Conservation (phyloP, 1,140 invertebrate genomes). For the Bombyx mandarina region DNA sequence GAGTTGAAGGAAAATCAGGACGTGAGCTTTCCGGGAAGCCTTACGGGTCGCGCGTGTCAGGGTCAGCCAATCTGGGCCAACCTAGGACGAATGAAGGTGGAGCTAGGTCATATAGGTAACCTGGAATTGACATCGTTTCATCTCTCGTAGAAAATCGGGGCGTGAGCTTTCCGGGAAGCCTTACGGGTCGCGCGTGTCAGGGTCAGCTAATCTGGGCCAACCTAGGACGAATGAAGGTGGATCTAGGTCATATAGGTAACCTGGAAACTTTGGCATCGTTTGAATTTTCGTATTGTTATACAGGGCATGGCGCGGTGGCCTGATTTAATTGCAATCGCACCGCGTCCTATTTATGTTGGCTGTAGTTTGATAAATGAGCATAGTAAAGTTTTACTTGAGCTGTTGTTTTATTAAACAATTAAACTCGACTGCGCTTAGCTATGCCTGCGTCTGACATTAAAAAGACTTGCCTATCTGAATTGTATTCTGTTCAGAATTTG, state of each 20-base stretch:
- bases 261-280: not conserved
- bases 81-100: constrained; percentile 5
- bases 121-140: not conserved
- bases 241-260: not conserved
- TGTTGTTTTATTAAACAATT: too few relatives aligned
- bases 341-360: too few relatives aligned
- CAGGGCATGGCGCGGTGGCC: too few relatives aligned
- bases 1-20: not conserved
- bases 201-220: constrained; percentile 4
- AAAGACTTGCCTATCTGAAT: too few relatives aligned
- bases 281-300: too few relatives aligned
- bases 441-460: too few relatives aligned
- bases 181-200: not conserved
- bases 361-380: too few relatives aligned
- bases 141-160: not conserved
- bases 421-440: too few relatives aligned
- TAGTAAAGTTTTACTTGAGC: too few relatives aligned
- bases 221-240: constrained; percentile 5
- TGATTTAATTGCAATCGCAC: too few relatives aligned
- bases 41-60: not conserved
- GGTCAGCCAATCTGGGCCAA: constrained; percentile 4
- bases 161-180: not conserved
- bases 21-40: not conserved
- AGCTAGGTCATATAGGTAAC: not conserved
- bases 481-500: too few relatives aligned